phyloP scores from a whole-genome alignment of 2,797 vertebrate genomes.

The Halcyon smyrnensis region DNA sequence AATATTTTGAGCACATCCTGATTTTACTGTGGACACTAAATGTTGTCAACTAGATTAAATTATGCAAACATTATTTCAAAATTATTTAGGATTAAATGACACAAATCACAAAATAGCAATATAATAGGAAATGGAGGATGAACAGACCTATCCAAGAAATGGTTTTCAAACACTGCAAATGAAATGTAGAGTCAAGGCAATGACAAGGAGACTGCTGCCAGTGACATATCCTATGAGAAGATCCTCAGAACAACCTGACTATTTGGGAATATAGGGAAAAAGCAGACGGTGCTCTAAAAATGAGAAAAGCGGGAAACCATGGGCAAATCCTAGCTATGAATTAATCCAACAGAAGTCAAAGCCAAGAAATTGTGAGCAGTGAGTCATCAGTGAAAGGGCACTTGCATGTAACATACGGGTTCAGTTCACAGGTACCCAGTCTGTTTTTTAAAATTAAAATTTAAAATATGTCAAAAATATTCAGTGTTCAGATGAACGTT shows the following conservation, averaged over 20 bases:
- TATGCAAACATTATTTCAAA: not conserved
- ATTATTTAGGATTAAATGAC: not conserved
- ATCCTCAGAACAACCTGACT: not conserved
- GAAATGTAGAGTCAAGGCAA: not conserved
- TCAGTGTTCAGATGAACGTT: conserved; percentile 65
- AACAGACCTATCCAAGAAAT: not conserved
- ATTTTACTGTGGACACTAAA: not conserved
- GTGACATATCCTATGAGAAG: not conserved
- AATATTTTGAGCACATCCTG: not conserved
- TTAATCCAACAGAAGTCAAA: conserved; percentile 48
- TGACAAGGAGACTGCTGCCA: not conserved
- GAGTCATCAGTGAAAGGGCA: conserved; percentile 57
- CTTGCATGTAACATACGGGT: conserved; percentile 61
- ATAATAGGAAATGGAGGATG: not conserved
- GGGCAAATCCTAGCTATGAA: not conserved
- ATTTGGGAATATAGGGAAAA: not conserved
- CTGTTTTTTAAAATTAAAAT: conserved; percentile 74
- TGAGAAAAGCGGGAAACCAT: not conserved
- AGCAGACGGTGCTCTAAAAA: conserved; percentile 21
- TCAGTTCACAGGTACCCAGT: conserved; percentile 67
- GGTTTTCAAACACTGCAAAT: conserved; percentile 21
- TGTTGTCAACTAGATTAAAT: not conserved
- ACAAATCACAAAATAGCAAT: not conserved
- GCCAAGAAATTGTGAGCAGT: conserved; percentile 56
- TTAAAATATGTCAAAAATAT: conserved; percentile 76